Conservation (phyloP, 2,888 invertebrate species). For the Baronia brevicornis region DNA sequence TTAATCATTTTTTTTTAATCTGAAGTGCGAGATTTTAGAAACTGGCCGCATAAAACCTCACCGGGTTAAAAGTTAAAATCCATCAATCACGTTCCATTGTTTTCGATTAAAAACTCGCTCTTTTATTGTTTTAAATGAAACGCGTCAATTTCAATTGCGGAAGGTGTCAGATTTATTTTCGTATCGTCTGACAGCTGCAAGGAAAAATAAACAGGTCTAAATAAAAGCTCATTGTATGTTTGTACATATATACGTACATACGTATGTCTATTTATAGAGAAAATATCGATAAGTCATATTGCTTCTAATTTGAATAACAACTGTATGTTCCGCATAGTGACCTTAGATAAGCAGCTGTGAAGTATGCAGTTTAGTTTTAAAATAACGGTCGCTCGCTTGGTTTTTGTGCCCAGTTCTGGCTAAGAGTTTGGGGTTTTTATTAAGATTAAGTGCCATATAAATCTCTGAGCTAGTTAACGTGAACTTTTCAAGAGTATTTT, state of each 20-base stretch:
- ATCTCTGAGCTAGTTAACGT: too few relatives aligned
- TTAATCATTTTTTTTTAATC: too few relatives aligned
- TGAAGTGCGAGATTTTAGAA: too few relatives aligned
- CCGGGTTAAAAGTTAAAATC: conserved; percentile 28
- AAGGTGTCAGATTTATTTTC: conserved; percentile 49
- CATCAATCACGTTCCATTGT: conserved; percentile 61
- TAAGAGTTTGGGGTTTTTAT: conserved; percentile 9
- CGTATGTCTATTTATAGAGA: conserved; percentile 17
- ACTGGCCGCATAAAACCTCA: too few relatives aligned
- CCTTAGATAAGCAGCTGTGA: conserved; percentile 48
- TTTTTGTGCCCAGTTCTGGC: conserved; percentile 5
- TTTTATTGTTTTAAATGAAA: conserved; percentile 69
- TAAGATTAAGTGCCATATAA: too few relatives aligned
- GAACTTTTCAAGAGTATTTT: too few relatives aligned
- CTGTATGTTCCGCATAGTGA: conserved; percentile 66
- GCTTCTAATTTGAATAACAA: conserved; percentile 50
- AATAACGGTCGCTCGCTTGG: conserved; percentile 13
- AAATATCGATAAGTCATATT: conserved; percentile 20
- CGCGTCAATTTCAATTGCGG: conserved; percentile 68
- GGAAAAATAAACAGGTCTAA: conserved; percentile 28
- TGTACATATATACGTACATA: too few relatives aligned
- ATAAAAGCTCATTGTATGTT: conserved; percentile 26
- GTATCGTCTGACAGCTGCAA: conserved; percentile 44
- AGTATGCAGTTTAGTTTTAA: conserved; percentile 11
- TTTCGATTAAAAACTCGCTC: conserved; percentile 53